phyloP scores from a whole-genome alignment of 2,113 vertebrate genomes.

The Stegostoma tigrinum region DNA sequence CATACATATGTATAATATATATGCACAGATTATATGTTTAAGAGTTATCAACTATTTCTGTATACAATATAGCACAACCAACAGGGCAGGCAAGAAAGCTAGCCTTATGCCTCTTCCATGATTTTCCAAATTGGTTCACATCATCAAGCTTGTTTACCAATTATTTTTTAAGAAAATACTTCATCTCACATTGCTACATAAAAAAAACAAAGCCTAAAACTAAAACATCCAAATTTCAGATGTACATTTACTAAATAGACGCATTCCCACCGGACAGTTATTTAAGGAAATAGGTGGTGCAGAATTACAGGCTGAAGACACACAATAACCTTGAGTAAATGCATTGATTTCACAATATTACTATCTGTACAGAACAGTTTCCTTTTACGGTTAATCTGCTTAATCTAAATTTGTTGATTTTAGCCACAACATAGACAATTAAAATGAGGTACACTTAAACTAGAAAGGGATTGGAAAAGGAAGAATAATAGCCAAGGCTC shows the following conservation, averaged over 20 bases:
- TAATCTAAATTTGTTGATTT: not conserved
- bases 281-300: not conserved
- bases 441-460: not conserved
- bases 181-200: not conserved
- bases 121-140: not conserved
- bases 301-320: not conserved
- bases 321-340: not conserved
- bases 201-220: not conserved
- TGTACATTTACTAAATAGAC: not conserved
- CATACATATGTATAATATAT: not conserved
- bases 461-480: not conserved
- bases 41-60: not conserved
- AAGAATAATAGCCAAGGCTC: not conserved
- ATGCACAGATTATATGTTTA: not conserved
- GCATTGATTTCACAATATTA: not conserved
- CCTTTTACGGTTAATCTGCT: not conserved
- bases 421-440: not conserved
- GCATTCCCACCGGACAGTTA: not conserved
- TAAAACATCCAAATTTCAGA: not conserved
- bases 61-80: not conserved
- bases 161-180: not conserved
- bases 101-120: not conserved
- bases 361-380: not conserved
- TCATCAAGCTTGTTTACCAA: not conserved
- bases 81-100: not conserved